These are phyloP conservation scores for Hycleus phaleratus DNA, from an alignment of 1,140 invertebrate species.

Conservation along the genomic window DNA sequence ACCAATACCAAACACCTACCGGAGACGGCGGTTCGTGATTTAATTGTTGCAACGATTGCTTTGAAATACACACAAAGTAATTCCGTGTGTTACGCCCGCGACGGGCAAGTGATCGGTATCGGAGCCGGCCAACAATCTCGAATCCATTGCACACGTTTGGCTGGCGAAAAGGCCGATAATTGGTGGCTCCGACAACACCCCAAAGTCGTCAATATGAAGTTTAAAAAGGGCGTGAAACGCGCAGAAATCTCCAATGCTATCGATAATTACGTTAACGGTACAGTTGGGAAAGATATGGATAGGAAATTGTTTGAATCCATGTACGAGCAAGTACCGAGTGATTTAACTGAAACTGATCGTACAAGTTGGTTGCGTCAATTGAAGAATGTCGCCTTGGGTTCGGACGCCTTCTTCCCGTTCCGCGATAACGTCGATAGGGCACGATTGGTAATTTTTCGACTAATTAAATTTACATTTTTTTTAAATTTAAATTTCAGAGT, in stretches of 20 bases:
- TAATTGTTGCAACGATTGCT: constrained; percentile 93
- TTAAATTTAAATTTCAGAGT: constrained; percentile 59
- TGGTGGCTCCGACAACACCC: constrained; percentile 97
- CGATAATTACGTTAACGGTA: constrained; percentile 90
- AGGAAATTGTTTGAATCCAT: constrained; percentile 56
- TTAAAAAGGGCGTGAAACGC: constrained; percentile 82
- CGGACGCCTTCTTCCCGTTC: constrained; percentile 98
- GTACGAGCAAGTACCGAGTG: constrained; percentile 67
- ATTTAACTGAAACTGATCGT: constrained; percentile 61
- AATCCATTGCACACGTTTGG: constrained; percentile 94
- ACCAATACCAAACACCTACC: constrained; percentile 64
- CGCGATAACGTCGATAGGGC: constrained; percentile 96
- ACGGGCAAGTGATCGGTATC: constrained; percentile 88
- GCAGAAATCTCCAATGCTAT: constrained; percentile 94
- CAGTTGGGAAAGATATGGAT: constrained; percentile 70
- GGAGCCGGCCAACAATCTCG: constrained; percentile 96
- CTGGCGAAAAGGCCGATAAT: constrained; percentile 95
- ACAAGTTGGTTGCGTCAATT: constrained; percentile 73
- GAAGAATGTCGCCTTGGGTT: constrained; percentile 84
- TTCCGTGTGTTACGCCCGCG: constrained; percentile 85
- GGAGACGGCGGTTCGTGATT: constrained; percentile 71
- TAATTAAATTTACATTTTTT: not conserved
- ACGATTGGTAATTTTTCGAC: constrained; percentile 56
- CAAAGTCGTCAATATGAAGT: constrained; percentile 75
- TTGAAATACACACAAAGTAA: constrained; percentile 98